Conservation (phyloP, 2,797 vertebrate species). For the Pangasius mekongensis region DNA sequence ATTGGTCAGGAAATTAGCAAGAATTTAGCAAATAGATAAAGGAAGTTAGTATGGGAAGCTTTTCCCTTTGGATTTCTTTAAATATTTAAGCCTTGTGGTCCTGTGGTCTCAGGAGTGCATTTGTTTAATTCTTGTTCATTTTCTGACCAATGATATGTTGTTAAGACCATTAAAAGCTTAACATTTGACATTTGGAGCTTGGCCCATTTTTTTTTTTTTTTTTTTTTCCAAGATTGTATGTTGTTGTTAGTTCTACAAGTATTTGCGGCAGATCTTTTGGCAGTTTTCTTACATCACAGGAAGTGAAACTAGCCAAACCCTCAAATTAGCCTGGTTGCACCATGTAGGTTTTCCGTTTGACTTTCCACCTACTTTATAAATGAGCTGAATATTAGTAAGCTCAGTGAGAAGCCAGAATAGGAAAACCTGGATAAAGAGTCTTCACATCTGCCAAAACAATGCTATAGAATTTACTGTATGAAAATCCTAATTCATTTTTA, state of each 20-base stretch:
- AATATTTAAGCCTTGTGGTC: no score
- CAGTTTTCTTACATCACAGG: not conserved
- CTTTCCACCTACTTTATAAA: not conserved
- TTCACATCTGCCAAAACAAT: not conserved
- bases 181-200: no score
- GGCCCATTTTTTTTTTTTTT: no score
- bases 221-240: not conserved
- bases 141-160: no score
- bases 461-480: not conserved
- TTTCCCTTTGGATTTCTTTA: no score
- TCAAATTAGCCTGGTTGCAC: not conserved
- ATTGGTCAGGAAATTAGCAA: no score
- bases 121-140: no score
- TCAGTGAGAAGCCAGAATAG: constrained; percentile 6
- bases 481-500: not conserved
- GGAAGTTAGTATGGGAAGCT: no score
- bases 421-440: not conserved
- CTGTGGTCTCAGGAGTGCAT: no score
- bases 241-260: not conserved
- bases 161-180: no score
- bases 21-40: no score
- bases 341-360: constrained; percentile 2
- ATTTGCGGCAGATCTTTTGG: not conserved
- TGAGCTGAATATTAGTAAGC: not conserved
- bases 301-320: constrained; percentile 39